These are phyloP conservation scores for Cryptoleucopteryx plumbea DNA, from an alignment of 2,113 vertebrate genomes.

Conservation along the genomic window DNA sequence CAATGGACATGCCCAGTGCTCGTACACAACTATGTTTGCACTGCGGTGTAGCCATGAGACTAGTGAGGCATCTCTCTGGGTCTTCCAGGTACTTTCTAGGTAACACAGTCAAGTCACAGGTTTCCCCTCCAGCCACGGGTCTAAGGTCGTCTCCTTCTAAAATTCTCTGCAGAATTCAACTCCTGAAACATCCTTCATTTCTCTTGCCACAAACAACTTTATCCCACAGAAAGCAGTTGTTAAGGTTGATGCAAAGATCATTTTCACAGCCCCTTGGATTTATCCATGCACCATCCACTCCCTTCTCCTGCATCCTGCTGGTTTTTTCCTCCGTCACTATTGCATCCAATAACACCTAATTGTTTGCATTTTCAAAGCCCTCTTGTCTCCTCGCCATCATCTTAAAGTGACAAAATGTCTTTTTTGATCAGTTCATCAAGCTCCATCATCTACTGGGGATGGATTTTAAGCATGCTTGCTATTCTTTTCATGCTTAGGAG, in stretches of 20 bases:
- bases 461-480: neutral
- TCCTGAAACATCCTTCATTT: neutral
- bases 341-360: neutral
- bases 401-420: neutral
- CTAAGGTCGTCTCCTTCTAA: neutral
- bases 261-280: neutral
- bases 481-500: neutral
- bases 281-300: neutral
- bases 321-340: neutral
- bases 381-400: neutral
- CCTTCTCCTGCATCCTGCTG: neutral
- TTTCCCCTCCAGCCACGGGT: neutral
- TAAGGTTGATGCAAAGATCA: neutral
- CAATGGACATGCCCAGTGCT: neutral
- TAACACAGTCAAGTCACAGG: neutral
- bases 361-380: neutral
- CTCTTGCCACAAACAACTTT: neutral
- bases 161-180: neutral
- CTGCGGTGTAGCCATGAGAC: neutral
- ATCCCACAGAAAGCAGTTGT: neutral
- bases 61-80: neutral
- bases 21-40: rapidly evolving
- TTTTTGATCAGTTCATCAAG: neutral
- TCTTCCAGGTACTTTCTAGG: neutral
- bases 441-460: neutral